phyloP scores from a whole-genome alignment of 2,797 vertebrate genomes.

The Malacoraja senta region DNA sequence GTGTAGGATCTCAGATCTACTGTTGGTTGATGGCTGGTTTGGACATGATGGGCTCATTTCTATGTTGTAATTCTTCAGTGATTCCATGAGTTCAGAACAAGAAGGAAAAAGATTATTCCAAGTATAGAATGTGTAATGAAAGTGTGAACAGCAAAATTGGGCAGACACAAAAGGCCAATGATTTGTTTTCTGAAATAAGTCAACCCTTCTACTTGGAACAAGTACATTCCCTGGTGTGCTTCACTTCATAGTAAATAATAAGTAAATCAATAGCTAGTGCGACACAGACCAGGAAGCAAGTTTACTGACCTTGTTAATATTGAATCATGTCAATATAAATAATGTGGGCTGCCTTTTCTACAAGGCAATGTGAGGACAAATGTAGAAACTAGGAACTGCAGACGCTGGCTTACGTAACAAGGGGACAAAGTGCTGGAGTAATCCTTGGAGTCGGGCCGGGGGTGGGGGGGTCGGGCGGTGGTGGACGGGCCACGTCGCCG shows the following conservation, averaged over 20 bases:
- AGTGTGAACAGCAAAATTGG: not conserved
- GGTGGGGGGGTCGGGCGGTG: too few relatives aligned
- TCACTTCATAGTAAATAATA: not conserved
- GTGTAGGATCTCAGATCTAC: too few relatives aligned
- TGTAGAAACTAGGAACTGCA: too few relatives aligned
- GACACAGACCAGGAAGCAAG: not conserved
- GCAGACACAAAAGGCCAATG: not conserved
- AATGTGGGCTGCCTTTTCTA: not conserved
- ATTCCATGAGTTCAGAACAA: not conserved
- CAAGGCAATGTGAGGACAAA: not conserved
- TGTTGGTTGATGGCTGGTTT: too few relatives aligned
- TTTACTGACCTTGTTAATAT: not conserved
- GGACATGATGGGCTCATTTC: too few relatives aligned
- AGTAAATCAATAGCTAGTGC: not conserved
- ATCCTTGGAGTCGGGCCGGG: too few relatives aligned
- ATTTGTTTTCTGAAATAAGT: not conserved
- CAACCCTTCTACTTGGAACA: not conserved
- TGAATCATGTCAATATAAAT: not conserved
- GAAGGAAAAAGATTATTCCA: not conserved
- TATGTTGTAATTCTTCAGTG: too few relatives aligned
- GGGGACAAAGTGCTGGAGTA: too few relatives aligned
- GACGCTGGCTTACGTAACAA: too few relatives aligned
- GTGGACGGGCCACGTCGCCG: too few relatives aligned
- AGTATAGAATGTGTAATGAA: not conserved
- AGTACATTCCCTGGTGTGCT: not conserved